Conservation (phyloP, 2,797 vertebrate genomes). For the Mus caroli region DNA sequence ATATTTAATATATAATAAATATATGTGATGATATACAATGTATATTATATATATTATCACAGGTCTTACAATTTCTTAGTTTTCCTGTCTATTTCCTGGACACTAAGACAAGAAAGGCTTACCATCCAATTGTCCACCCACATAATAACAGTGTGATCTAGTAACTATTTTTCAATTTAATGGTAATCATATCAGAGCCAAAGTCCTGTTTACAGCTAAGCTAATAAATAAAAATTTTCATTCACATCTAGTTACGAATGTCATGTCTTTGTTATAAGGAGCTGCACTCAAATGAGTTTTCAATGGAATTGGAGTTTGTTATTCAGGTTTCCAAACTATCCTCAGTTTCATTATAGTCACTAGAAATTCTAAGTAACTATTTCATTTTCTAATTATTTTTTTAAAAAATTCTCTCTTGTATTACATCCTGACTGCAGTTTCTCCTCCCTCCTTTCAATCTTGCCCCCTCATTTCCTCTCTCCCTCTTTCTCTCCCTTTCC, state of each 20-base stretch:
- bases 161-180: conserved; percentile 61
- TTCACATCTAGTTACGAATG: not conserved
- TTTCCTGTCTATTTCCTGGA: conserved; percentile 61
- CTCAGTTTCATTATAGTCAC: not conserved
- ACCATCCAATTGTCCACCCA: not conserved
- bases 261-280: not conserved
- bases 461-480: not conserved
- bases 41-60: not conserved
- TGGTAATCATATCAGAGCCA: conserved; percentile 30
- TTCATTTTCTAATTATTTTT: not conserved
- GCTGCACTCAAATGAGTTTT: not conserved
- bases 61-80: conserved; percentile 63
- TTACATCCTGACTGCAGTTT: not conserved
- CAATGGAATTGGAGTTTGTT: not conserved
- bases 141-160: conserved; percentile 55
- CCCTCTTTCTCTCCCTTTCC: too few relatives aligned
- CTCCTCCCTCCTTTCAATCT: not conserved
- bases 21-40: not conserved
- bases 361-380: not conserved
- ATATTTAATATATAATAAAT: not conserved
- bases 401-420: not conserved
- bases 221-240: not conserved
- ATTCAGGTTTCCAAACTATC: not conserved
- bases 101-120: conserved; percentile 40
- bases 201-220: conserved; percentile 26